Percentiles rank a stretch among this genome's conserved stretches.
phyloP scores from a whole-genome alignment of 1,140 invertebrate genomes.

The Grapholita molesta region DNA sequence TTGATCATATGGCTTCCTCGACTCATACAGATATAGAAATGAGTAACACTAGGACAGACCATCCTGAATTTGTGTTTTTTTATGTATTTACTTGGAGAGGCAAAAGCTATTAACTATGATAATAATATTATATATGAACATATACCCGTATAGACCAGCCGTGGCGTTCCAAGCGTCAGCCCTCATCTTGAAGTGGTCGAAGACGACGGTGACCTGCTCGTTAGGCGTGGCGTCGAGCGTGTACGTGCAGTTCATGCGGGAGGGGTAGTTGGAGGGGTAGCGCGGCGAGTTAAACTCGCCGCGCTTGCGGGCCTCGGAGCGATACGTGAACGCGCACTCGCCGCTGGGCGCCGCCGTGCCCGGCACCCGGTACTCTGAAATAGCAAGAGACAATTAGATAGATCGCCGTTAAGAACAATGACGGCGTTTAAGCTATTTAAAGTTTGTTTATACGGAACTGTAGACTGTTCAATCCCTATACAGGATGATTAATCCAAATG shows the following conservation, averaged over 20 bases:
- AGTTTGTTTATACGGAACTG: too few relatives aligned
- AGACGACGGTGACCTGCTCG: constrained; percentile 94
- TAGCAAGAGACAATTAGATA: neutral
- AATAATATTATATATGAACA: too few relatives aligned
- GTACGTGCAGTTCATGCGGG: constrained; percentile 95
- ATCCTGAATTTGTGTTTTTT: too few relatives aligned
- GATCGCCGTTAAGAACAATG: too few relatives aligned
- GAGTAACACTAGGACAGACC: too few relatives aligned
- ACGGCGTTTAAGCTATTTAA: too few relatives aligned
- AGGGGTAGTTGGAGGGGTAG: constrained; percentile 97
- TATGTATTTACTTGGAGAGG: too few relatives aligned
- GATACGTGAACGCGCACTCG: constrained; percentile 94
- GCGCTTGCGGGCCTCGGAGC: constrained; percentile 89
- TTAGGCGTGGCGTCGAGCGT: constrained; percentile 90
- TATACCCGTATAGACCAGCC: constrained; percentile 81
- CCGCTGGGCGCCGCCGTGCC: constrained; percentile 95
- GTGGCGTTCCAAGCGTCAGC: constrained; percentile 78
- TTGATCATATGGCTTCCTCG: too few relatives aligned
- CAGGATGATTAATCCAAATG: too few relatives aligned
- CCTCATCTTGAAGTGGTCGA: constrained; percentile 94
- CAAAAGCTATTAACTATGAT: too few relatives aligned
- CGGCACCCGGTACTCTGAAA: constrained; percentile 92
- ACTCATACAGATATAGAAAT: too few relatives aligned
- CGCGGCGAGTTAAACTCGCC: constrained; percentile 97
- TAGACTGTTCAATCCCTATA: too few relatives aligned